Conservation (phyloP, 2,797 vertebrate genomes). For the Etheostoma perlongum region DNA sequence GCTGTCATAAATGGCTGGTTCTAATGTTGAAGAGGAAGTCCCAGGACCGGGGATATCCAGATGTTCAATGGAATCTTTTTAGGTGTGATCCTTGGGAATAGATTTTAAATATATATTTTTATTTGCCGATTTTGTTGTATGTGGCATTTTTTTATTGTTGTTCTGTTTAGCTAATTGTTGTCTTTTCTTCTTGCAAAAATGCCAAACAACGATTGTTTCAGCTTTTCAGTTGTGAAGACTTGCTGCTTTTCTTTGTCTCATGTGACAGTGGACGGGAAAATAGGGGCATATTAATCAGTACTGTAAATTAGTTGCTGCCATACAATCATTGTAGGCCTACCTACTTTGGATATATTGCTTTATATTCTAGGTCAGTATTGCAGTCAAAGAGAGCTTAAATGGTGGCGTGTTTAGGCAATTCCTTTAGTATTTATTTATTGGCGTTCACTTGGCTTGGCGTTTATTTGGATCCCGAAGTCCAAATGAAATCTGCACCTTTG, state of each 20-base stretch:
- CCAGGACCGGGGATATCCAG: background rate
- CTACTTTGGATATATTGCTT: background rate
- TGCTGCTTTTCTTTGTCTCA: background rate
- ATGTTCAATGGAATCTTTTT: constrained; percentile 1
- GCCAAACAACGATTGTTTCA: background rate
- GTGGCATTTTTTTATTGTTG: background rate
- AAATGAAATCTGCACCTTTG: background rate
- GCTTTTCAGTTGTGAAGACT: background rate
- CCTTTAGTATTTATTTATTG: background rate
- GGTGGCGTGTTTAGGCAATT: background rate
- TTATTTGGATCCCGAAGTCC: background rate
- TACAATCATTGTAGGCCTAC: background rate
- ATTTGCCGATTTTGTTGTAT: background rate
- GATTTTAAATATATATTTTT: background rate
- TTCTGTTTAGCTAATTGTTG: background rate
- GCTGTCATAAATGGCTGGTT: background rate
- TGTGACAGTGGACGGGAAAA: background rate
- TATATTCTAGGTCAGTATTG: background rate
- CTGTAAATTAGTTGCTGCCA: background rate
- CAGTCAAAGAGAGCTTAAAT: background rate
- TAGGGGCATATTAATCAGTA: background rate
- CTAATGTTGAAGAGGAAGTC: background rate
- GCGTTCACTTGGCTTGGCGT: background rate
- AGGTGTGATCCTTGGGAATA: background rate
- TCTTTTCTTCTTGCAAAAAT: background rate